Evolutionary conservation across 2,797 vertebrate species (phyloP).

Genomic region (Spatula clypeata): DNA sequence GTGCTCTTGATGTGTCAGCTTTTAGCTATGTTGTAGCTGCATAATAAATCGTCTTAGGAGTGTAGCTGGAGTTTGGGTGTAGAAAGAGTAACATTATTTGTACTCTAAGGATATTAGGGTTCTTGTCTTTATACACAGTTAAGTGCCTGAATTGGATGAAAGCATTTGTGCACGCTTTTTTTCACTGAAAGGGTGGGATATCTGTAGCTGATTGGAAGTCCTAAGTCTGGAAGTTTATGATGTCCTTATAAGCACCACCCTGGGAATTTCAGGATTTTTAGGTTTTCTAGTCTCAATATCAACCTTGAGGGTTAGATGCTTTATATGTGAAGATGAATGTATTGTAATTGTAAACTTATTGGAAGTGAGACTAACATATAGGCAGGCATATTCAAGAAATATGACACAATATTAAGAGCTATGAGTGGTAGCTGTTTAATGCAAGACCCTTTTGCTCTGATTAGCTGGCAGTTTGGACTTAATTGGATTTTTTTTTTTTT

Average conservation of each 20-base stretch:
- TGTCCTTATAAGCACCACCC: not conserved
- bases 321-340: not conserved
- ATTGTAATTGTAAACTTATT: not conserved
- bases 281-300: not conserved
- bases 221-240: rapidly evolving
- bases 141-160: not conserved
- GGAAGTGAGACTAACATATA: not conserved
- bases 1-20: not conserved
- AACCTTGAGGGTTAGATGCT: not conserved
- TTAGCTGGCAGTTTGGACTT: conserved; percentile 18
- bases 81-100: not conserved
- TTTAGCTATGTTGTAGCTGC: not conserved
- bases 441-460: not conserved
- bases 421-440: not conserved
- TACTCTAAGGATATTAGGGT: not conserved
- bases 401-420: not conserved
- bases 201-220: not conserved
- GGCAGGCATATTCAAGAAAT: not conserved
- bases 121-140: not conserved
- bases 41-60: not conserved
- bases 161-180: not conserved
- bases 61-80: rapidly evolving
- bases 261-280: not conserved
- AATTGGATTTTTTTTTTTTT: conserved; percentile 1
- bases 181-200: rapidly evolving